Evolutionary conservation across 2,113 vertebrate genomes (phyloP).

Genomic region (Corapipo altera): DNA sequence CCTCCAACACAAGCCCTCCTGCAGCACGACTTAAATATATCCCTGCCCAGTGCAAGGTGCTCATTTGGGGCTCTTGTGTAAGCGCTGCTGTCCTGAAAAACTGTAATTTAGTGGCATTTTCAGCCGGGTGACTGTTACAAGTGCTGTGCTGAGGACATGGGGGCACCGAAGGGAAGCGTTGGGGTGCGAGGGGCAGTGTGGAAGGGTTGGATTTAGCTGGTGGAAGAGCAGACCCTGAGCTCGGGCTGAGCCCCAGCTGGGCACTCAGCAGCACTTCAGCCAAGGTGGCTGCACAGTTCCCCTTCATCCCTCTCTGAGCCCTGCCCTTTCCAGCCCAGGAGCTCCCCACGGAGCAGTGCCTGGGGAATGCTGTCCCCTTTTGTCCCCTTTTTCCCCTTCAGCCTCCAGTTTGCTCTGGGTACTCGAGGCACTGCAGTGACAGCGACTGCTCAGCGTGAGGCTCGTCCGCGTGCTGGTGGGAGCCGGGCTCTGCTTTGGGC

Average conservation of each 20-base stretch:
- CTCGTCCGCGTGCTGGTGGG: rapidly evolving
- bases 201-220: neutral
- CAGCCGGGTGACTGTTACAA: neutral
- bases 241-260: neutral
- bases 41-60: neutral
- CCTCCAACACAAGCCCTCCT: neutral
- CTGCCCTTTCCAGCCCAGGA: neutral
- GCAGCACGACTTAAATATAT: neutral
- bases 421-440: neutral
- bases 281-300: rapidly evolving
- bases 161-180: rapidly evolving
- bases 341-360: neutral
- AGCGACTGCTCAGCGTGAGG: rapidly evolving
- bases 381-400: neutral
- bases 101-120: slow-evolving; percentile 19
- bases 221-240: neutral
- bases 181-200: neutral
- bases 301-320: neutral
- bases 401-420: neutral
- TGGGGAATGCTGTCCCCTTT: neutral
- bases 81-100: neutral
- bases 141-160: neutral
- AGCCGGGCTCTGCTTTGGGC: neutral
- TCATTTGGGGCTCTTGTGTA: neutral
- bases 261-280: neutral